These are phyloP conservation scores for Neotoxoptera formosana DNA, from an alignment of 1,140 invertebrate genomes.

Conservation along the genomic window DNA sequence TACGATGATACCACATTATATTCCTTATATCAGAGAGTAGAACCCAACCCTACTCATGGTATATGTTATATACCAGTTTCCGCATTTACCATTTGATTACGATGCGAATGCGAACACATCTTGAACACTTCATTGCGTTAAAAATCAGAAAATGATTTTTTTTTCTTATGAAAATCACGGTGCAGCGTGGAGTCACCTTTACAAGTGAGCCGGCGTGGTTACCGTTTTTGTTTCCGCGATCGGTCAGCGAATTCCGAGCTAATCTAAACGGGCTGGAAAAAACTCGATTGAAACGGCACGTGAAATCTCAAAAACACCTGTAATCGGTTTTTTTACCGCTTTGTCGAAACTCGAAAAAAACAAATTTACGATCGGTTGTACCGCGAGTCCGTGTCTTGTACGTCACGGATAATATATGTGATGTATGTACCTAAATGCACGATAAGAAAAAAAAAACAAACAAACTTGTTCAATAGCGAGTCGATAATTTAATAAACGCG, in stretches of 20 bases:
- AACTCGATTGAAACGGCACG: not conserved
- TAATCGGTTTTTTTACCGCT: not conserved
- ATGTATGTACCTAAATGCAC: not conserved
- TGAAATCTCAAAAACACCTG: not conserved
- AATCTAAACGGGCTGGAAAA: not conserved
- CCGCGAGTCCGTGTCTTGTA: not conserved
- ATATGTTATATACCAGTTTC: too few species aligned
- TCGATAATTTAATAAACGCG: not conserved
- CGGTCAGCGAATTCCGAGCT: not conserved
- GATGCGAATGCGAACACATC: too few species aligned
- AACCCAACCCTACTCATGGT: too few species aligned
- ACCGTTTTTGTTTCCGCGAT: not conserved
- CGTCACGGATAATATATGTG: not conserved
- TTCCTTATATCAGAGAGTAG: too few species aligned
- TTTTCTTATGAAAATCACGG: too few species aligned
- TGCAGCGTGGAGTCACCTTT: too few species aligned
- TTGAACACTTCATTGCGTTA: too few species aligned
- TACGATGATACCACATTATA: too few species aligned
- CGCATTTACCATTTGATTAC: too few species aligned
- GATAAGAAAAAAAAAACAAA: not conserved
- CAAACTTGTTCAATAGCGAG: not conserved
- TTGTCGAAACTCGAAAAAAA: not conserved
- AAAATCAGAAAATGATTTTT: too few species aligned
- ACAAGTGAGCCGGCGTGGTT: too few species aligned
- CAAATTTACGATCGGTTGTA: not conserved